These are phyloP conservation scores for Macroramphosus scolopax DNA, from an alignment of 2,797 vertebrate genomes.

Conservation along the genomic window DNA sequence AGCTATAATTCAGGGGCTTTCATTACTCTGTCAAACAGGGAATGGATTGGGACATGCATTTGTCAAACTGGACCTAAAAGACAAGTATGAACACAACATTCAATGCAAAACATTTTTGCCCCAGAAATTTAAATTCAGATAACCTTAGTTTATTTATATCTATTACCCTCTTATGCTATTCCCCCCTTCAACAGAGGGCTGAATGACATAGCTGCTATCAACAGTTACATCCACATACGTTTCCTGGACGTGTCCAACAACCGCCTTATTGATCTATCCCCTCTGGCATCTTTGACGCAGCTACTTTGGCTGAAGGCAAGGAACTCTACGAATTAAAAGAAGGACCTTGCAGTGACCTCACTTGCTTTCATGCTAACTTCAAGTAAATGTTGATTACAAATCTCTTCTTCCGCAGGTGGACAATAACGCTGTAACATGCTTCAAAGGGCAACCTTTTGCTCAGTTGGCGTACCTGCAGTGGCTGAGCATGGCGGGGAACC, in stretches of 20 bases:
- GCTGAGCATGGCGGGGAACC: constrained; percentile 84
- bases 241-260: constrained; percentile 93
- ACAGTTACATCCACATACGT: constrained; percentile 84
- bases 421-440: constrained; percentile 74
- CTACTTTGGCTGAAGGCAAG: constrained; percentile 89
- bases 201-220: constrained; percentile 81
- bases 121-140: neutral
- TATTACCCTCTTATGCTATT: neutral
- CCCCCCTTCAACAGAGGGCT: constrained; percentile 72
- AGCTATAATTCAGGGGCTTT: constrained; percentile 79
- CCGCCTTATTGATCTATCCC: constrained; percentile 82
- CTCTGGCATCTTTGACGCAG: constrained; percentile 82
- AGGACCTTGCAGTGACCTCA: neutral
- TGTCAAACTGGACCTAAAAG: constrained; percentile 82
- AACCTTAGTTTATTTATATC: neutral
- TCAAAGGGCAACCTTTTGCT: constrained; percentile 73
- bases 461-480: constrained; percentile 86
- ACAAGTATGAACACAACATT: constrained; percentile 73
- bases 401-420: constrained; percentile 71
- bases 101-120: neutral
- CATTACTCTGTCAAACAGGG: constrained; percentile 84
- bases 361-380: neutral
- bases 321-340: neutral
- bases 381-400: constrained; percentile 3
- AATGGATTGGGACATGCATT: constrained; percentile 87